Conservation (phyloP, 2,888 invertebrate species). For the Gymnoscelis rufifasciata region DNA sequence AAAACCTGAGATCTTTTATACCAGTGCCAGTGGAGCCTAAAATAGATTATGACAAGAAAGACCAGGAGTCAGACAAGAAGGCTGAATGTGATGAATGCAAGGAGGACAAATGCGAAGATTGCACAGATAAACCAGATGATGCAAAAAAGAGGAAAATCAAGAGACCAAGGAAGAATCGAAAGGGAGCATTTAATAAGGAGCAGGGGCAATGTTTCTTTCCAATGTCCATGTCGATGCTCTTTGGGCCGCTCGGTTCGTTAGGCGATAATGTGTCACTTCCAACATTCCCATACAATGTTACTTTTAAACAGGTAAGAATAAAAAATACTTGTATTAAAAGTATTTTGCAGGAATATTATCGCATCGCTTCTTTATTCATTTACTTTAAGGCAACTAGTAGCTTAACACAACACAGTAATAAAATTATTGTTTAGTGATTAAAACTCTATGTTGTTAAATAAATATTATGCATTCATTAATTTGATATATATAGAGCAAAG, state of each 20-base stretch:
- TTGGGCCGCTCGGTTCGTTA: conserved; percentile 87
- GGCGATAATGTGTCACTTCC: conserved; percentile 62
- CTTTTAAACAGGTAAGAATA: conserved; percentile 87
- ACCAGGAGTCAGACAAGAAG: conserved; percentile 53
- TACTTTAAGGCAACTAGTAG: too few relatives aligned
- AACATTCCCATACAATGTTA: conserved; percentile 93
- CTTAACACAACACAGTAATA: too few relatives aligned
- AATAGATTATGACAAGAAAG: conserved; percentile 55
- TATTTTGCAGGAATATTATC: too few relatives aligned
- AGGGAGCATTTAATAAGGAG: conserved; percentile 56
- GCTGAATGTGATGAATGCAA: conserved; percentile 55
- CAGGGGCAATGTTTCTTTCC: conserved; percentile 83
- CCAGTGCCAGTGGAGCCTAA: conserved; percentile 62
- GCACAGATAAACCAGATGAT: conserved; percentile 46
- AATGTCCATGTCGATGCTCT: conserved; percentile 91
- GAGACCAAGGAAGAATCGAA: conserved; percentile 65
- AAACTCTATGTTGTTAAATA: too few relatives aligned
- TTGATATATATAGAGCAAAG: too few relatives aligned
- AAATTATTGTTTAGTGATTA: too few relatives aligned
- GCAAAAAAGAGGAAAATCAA: conserved; percentile 59
- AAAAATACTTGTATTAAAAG: too few relatives aligned
- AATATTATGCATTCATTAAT: too few relatives aligned
- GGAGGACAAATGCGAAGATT: conserved; percentile 56
- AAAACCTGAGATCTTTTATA: conserved; percentile 65
- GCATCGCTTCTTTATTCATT: too few relatives aligned